Evolutionary conservation across 2,113 vertebrate genomes (phyloP).

Genomic region (Oenanthe oenanthe): DNA sequence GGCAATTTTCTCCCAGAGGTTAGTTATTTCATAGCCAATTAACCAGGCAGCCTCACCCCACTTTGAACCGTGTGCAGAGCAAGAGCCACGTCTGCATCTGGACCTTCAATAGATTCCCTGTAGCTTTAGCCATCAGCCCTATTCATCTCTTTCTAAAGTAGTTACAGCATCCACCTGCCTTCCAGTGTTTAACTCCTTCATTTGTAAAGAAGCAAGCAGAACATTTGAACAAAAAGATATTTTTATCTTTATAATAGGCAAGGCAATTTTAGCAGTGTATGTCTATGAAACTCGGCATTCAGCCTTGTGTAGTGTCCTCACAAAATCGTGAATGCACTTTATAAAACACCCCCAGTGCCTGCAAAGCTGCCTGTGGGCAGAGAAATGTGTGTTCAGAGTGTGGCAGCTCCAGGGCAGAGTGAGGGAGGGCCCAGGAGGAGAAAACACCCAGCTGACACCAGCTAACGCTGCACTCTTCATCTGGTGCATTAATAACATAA

Average conservation of each 20-base stretch:
- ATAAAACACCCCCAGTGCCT: constrained; percentile 37
- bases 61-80: constrained; percentile 81
- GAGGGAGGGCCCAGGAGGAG: not conserved
- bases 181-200: constrained; percentile 83
- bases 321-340: constrained; percentile 69
- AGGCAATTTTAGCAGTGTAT: constrained; percentile 77
- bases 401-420: not conserved
- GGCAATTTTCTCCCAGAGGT: constrained; percentile 82
- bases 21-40: constrained; percentile 86
- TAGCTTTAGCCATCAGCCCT: constrained; percentile 80
- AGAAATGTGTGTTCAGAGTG: not conserved
- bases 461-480: not conserved
- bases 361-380: constrained; percentile 34
- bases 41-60: constrained; percentile 78
- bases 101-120: constrained; percentile 83
- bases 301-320: constrained; percentile 67
- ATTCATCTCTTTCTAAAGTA: constrained; percentile 83
- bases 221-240: constrained; percentile 79
- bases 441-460: not conserved
- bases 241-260: constrained; percentile 79
- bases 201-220: constrained; percentile 80
- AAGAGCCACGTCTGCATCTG: constrained; percentile 80
- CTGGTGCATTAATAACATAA: constrained; percentile 15
- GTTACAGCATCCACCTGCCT: constrained; percentile 81
- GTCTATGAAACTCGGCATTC: constrained; percentile 68